Conservation (phyloP, 35 echinoderm and acorn worm genomes). For the Ophiothrix spiculata region DNA sequence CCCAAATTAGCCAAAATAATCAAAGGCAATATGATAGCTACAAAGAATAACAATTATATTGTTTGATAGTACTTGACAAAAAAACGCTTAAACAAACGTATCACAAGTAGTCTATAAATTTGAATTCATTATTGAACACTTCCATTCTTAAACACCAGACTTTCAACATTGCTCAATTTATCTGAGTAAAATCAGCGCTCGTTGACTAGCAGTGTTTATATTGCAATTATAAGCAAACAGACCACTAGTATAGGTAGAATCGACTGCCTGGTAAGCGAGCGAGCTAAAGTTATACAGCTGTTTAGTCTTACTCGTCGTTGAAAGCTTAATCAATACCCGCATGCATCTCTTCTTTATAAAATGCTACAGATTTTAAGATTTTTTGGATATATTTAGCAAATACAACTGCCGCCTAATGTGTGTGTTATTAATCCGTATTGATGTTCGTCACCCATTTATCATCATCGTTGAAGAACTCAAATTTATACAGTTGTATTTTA, state of each 20-base stretch:
- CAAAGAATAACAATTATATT: too few species aligned
- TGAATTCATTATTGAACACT: too few species aligned
- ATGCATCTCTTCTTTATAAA: background rate
- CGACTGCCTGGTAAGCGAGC: background rate
- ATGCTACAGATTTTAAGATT: background rate
- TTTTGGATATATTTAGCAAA: constrained; percentile 5
- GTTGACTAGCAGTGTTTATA: background rate
- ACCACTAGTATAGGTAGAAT: background rate
- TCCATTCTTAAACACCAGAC: too few species aligned
- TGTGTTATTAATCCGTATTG: constrained; percentile 2
- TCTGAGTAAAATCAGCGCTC: too few species aligned
- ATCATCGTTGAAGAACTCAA: background rate
- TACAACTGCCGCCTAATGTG: constrained; percentile 11
- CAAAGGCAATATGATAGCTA: too few species aligned
- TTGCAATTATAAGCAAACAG: background rate
- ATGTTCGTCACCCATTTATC: background rate
- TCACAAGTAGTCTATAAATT: too few species aligned
- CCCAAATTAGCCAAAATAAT: too few species aligned
- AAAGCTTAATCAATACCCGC: background rate
- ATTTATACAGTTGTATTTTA: constrained; percentile 13
- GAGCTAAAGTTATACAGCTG: background rate
- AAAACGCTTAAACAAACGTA: too few species aligned
- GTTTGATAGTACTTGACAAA: too few species aligned
- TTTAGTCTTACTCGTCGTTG: background rate
- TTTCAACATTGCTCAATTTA: too few species aligned